Percentiles rank a stretch among this genome's conserved stretches.
Conservation (phyloP, 1,140 invertebrate species). For the Pararge aegeria region DNA sequence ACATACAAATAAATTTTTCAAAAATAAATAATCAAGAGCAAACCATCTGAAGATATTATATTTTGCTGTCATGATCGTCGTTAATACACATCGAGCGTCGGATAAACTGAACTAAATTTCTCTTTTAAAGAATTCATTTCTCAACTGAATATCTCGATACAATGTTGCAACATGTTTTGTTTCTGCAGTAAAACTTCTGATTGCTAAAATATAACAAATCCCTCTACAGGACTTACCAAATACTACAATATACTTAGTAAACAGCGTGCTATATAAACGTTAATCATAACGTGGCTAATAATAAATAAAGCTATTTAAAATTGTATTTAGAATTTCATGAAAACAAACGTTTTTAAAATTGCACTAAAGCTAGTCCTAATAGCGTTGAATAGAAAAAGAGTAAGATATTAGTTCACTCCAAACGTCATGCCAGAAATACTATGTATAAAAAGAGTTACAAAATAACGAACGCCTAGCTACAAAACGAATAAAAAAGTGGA, state of each 20-base stretch:
- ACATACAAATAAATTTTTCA: too few relatives aligned
- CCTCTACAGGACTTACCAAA: too few relatives aligned
- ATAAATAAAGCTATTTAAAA: background rate
- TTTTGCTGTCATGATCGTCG: too few relatives aligned
- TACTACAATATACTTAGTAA: too few relatives aligned
- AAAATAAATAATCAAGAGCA: too few relatives aligned
- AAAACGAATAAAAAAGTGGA: constrained; percentile 34
- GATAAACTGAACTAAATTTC: constrained; percentile 12
- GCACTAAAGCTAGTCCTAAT: background rate
- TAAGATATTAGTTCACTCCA: constrained; percentile 34
- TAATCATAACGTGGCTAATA: background rate
- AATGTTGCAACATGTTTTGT: background rate
- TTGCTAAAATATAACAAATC: too few relatives aligned
- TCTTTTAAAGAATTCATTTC: constrained; percentile 7
- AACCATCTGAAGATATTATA: too few relatives aligned
- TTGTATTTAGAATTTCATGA: background rate
- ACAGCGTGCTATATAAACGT: background rate
- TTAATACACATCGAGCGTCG: too few relatives aligned
- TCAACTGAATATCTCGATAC: background rate
- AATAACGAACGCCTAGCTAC: constrained; percentile 37
- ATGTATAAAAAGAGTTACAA: constrained; percentile 42
- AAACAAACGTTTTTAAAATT: constrained; percentile 1
- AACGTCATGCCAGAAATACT: constrained; percentile 46
- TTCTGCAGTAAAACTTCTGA: too few relatives aligned
- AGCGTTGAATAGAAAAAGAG: constrained; percentile 17